Percentiles rank a stretch among this genome's conserved stretches.
phyloP scores from a whole-genome alignment of 2,797 vertebrate species.

The Gadopsis marmoratus region DNA sequence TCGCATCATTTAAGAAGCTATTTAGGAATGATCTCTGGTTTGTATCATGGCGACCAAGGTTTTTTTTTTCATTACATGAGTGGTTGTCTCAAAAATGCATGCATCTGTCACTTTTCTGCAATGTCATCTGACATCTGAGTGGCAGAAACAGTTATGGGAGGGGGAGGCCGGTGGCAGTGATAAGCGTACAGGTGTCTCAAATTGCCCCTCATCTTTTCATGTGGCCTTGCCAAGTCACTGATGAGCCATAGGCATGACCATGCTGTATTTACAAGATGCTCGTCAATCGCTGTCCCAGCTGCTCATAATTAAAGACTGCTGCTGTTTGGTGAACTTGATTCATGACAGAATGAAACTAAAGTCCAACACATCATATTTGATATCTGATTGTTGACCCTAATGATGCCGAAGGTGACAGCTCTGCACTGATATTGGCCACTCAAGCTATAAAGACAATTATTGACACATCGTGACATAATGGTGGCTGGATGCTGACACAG shows the following conservation, averaged over 20 bases:
- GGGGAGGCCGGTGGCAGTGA: conserved; percentile 41
- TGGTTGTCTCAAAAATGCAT: not conserved
- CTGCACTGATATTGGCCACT: too few relatives aligned
- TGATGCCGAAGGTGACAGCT: too few relatives aligned
- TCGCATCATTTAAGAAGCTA: not conserved
- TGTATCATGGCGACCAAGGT: not conserved
- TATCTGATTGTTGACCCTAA: not conserved
- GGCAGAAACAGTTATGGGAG: conserved; percentile 73
- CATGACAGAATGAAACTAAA: not conserved
- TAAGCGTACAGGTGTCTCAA: conserved; percentile 46
- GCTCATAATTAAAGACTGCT: too few relatives aligned
- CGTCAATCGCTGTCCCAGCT: not conserved
- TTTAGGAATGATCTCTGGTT: not conserved
- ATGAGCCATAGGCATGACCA: conserved; percentile 18
- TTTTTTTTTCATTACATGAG: not conserved
- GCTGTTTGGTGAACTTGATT: not conserved
- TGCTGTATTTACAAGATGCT: not conserved
- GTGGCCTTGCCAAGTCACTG: conserved; percentile 48
- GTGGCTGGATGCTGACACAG: not conserved
- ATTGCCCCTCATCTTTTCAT: conserved; percentile 61
- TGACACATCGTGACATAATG: too few relatives aligned
- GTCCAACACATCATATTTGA: too few relatives aligned
- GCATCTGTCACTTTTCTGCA: conserved; percentile 67
- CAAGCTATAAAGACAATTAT: too few relatives aligned
- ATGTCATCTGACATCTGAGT: conserved; percentile 69